Evolutionary conservation across 1,140 invertebrate species (phyloP), one percentile per base, ranked within the genome.

Genomic region (Trichoplusia ni): DNA sequence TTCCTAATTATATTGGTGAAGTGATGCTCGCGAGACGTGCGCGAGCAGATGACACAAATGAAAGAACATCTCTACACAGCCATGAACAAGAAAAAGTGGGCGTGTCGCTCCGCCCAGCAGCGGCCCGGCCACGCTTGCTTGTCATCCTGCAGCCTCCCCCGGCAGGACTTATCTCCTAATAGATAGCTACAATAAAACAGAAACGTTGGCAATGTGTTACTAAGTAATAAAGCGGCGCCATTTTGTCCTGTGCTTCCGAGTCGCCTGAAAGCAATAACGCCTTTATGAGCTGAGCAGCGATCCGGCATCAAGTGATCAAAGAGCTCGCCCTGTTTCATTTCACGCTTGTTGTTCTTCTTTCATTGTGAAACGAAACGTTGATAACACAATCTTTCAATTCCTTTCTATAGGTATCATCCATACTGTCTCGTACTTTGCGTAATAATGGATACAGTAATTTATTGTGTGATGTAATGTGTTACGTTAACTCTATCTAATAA

Each of bases 161-260:
- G 49, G 23, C 74, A 70, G 74, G 75, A 77, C 68, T 89, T 86
- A 89, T 89, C 86, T 83, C 75, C 72, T 86, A 86, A 86, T 83
- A 85, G 81, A 69, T 77, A 81, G 81, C 74, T 87, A 86, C 84
- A 84, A 81, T 84, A 88, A 88, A 86, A 86, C 75, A 86, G 82
- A 87, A 82, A 85, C 76, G 74, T 70, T 81, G 75, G 75, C 76
- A 82, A 84, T 80, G 84, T 88, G 85, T 88, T 90, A 90, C 85
- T 90, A 88, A 90, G 87, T 88, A 88, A 90, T 90, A 87, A 86
- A 88, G 81, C 80, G 76, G 68, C 85, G 87, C 87, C 87, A 90
- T 90, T 86, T 90, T 90, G 85, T 84, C 80, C 82, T 73, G 73
- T 71, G 75, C 81, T 85, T 87, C 84, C 82, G 74, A 64, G 79